Evolutionary conservation across 2,888 invertebrate genomes (phyloP).

Genomic region (Dusona sp.): DNA sequence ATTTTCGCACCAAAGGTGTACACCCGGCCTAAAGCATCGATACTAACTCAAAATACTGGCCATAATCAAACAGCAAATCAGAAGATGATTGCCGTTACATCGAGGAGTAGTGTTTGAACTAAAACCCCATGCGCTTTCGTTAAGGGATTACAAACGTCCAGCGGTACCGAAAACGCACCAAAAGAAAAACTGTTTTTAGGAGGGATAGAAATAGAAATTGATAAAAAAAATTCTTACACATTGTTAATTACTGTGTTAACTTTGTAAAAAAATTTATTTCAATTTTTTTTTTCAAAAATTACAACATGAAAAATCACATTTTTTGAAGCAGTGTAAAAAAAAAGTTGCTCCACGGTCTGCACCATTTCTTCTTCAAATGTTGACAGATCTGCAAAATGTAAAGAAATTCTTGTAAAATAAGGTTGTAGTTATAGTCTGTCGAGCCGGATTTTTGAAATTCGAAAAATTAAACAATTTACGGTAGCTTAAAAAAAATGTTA

Average conservation of each 20-base stretch:
- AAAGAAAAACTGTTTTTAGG: no score
- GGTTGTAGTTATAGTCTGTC: no score
- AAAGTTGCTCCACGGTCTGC: conserved; percentile 45
- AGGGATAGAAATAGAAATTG: no score
- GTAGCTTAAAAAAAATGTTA: conserved; percentile 41
- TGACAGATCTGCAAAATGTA: conserved; percentile 45
- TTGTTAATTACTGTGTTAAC: conserved; percentile 44
- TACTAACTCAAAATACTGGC: no score
- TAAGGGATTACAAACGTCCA: no score
- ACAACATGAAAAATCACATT: conserved; percentile 43
- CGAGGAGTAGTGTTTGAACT: no score
- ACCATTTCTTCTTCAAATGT: conserved; percentile 43
- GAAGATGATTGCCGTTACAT: no score
- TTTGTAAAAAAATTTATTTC: conserved; percentile 34
- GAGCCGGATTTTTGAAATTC: conserved; percentile 40
- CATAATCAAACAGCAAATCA: no score
- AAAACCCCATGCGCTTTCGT: no score
- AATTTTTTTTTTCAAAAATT: conserved; percentile 33
- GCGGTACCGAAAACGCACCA: no score
- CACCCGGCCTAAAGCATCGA: no score
- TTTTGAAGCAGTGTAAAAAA: conserved; percentile 32
- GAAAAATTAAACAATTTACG: conserved; percentile 47
- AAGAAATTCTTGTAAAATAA: conserved; percentile 52
- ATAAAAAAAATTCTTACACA: conserved; percentile 38
- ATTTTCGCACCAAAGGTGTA: no score